phyloP scores from a whole-genome alignment of 2,797 vertebrate species.

The Myiothlypis coronata region DNA sequence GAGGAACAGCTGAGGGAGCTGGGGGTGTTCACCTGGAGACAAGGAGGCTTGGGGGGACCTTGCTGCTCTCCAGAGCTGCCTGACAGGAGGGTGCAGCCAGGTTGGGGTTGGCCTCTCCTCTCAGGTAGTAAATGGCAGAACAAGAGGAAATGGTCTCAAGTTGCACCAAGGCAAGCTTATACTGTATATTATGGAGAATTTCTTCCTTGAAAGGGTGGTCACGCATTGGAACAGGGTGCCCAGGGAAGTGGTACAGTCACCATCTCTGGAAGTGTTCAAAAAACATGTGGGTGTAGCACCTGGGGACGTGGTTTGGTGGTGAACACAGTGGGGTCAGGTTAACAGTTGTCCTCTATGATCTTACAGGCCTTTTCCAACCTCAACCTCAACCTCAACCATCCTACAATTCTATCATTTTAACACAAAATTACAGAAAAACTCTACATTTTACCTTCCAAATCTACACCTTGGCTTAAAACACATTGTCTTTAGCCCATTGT shows the following conservation, averaged over 20 bases:
- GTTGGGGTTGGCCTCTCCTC: accelerated
- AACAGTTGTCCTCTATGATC: not conserved
- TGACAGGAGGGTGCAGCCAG: not conserved
- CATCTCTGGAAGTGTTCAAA: not conserved
- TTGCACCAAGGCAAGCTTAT: not conserved
- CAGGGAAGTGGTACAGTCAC: not conserved
- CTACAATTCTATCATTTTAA: not conserved
- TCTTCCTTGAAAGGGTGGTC: not conserved
- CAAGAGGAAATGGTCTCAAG: not conserved
- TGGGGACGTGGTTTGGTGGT: not conserved
- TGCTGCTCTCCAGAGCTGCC: accelerated
- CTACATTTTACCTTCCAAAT: not conserved
- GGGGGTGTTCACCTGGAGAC: not conserved
- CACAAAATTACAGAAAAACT: not conserved
- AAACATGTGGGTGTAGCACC: not conserved
- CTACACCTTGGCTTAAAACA: not conserved
- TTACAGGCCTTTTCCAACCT: not conserved
- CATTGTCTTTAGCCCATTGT: not conserved
- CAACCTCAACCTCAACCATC: not conserved
- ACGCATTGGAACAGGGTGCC: not conserved
- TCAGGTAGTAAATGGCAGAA: accelerated
- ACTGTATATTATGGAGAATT: not conserved
- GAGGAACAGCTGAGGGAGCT: not conserved
- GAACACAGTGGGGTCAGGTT: not conserved
- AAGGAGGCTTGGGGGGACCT: not conserved